These are phyloP conservation scores for Heliconius ethilla DNA, from an alignment of 2,888 invertebrate species.

Conservation along the genomic window DNA sequence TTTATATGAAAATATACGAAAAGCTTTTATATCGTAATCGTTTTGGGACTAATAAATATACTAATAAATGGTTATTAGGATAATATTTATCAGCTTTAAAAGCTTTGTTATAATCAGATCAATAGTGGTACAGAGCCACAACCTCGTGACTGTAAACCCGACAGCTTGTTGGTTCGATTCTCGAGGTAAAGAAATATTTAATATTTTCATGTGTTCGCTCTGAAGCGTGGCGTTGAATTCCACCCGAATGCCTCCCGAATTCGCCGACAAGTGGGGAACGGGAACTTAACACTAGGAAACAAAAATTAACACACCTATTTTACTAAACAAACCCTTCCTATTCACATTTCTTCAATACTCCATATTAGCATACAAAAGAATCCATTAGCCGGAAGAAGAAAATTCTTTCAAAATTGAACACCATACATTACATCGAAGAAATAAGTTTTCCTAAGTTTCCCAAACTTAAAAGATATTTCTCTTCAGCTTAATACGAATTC, in stretches of 20 bases:
- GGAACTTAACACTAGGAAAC: not conserved
- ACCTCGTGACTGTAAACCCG: too few species aligned
- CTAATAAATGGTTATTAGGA: not conserved
- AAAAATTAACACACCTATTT: not conserved
- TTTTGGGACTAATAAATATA: not conserved
- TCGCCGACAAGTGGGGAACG: too few species aligned
- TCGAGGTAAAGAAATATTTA: too few species aligned
- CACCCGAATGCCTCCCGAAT: too few species aligned
- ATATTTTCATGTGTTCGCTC: too few species aligned
- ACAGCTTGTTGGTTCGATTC: too few species aligned
- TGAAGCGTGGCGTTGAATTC: too few species aligned
- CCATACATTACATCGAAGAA: conserved; percentile 35
- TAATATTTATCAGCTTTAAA: not conserved
- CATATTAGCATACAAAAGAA: not conserved
- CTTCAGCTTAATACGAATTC: conserved; percentile 65
- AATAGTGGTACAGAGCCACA: too few species aligned
- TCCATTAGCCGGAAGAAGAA: not conserved
- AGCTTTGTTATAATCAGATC: not conserved
- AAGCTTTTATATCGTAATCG: not conserved
- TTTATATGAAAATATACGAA: not conserved
- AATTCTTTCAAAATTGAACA: conserved; percentile 14
- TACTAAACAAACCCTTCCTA: not conserved
- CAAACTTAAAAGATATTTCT: conserved; percentile 41
- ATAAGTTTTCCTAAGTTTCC: conserved; percentile 51
- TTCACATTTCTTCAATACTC: not conserved